Base-by-base conservation (phyloP, 1,140 invertebrate genomes). In the Oppia nitens region DNA sequence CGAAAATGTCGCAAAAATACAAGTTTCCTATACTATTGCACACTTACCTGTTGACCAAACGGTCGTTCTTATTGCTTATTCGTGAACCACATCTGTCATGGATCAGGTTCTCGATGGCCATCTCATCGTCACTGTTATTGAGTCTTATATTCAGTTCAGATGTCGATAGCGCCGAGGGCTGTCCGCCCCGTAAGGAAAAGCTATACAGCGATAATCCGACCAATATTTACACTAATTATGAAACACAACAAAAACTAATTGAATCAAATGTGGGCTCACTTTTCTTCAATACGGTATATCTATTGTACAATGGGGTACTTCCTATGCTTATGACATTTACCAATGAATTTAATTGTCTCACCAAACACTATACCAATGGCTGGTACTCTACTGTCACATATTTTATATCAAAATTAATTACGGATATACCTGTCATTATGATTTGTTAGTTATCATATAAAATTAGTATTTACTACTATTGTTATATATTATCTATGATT, bases 301-400 rank as follows among this genome's bases (percentile, higher is more conserved):
- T 92, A 49, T 93, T 93, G 81, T 95, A 94, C 68, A 89, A 88
- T 27, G 86, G 90, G 6, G 87, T 95, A 81, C 95, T 94, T 87
- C 87, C 90, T 59, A 95, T 90, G n/a, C 90, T 95, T 67, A 78
- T 96, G 62, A 93, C 90, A 63, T 95, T 91, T 95, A 76, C 87
- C 85, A 81, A 65, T 59, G 55, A 57, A 55, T 48, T 57, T 45
- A 52, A 27, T 9, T 55, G 57, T 21, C 91, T 95, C 74, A 81
- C 91, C 47, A 76, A 88, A 69, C 91, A 96, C 73, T 89, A 95
- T 77, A 75, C 94, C 50, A 97, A 97, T 70, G 93, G 93, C 69
- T 97, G 92, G 91, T 97, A 97, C 71, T 94, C 90, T n/a, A 74
- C 93, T 32, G 94, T 94, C 72, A 83, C 89, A 1, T 96, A 92